Base-by-base conservation (phyloP, 2,113 vertebrate genomes). In the Bubo bubo region DNA sequence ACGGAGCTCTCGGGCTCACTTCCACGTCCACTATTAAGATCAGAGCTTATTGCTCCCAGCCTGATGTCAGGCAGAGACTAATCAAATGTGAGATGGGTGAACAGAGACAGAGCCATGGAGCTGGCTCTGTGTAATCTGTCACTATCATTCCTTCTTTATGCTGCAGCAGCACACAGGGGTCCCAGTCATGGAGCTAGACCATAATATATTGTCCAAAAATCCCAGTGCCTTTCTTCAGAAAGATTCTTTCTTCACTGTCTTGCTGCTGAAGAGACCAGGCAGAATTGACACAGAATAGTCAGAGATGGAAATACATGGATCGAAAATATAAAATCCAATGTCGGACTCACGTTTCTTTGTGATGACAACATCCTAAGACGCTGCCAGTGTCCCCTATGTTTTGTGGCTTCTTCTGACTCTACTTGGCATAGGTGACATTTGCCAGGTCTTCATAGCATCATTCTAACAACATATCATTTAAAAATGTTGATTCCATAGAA, bases 51-150 rank as follows among this genome's bases (percentile, higher is more conserved):
- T 90, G 93, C 93, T 94, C 79, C 90, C 88, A 94, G 92, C 90
- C 74, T 86, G 82, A 83, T 93, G 90, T 95, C 95, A 96, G 92
- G 81, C 92, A 94, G 93, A 85, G 85, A 82, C 81, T 95, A 73
- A 96, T 93, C 79, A 90, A 82, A 96, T 70, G 71, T 88, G 93
- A 83, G 96, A 83, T 88, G 81, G 85, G 88, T 83, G 90, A 96
- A 66, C 45, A 90, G 80, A 73, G 87, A 53, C 81, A 79, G 58
- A 92, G 59, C 50, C 53, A 63, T 16, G 37, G 67, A 92, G 50
- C 53, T 83, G 81, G 21, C 63, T 92, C 50, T 67, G 94, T 28
- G 1, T 37, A 58, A 53, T 74, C 79, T 74, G 47, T 66, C 91
- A 66, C 47, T 47, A 9, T 83, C 12, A 1, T 37, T 62, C 90